phyloP scores from a whole-genome alignment of 1,140 invertebrate species.

The Brachionus calyciflorus region DNA sequence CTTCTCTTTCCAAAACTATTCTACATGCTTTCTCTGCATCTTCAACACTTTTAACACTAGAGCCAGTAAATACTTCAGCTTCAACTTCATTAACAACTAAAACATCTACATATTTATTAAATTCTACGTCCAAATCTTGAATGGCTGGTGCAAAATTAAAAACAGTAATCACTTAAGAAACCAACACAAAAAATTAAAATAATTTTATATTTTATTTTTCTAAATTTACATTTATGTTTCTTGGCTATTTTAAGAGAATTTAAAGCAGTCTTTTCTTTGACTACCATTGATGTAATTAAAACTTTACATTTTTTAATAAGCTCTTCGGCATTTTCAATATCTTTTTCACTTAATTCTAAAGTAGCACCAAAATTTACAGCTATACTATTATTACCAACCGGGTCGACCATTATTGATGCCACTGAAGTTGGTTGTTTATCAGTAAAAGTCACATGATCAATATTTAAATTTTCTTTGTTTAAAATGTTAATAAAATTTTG shows the following conservation, averaged over 20 bases:
- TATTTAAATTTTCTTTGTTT: background rate
- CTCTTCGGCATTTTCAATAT: conserved; percentile 22
- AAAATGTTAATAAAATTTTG: conserved; percentile 28
- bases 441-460: conserved; percentile 43
- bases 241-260: conserved; percentile 25
- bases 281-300: conserved; percentile 9
- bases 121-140: background rate
- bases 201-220: background rate
- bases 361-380: conserved; percentile 42
- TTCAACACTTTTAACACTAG: background rate
- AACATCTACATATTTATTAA: conserved; percentile 33
- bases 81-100: conserved; percentile 45
- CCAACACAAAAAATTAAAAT: background rate
- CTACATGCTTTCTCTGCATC: conserved; percentile 18
- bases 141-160: conserved; percentile 43
- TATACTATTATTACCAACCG: conserved; percentile 25
- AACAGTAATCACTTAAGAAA: conserved; percentile 16
- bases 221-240: conserved; percentile 14
- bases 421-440: conserved; percentile 23
- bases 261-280: background rate
- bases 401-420: conserved; percentile 35
- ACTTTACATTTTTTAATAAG: conserved; percentile 24
- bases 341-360: conserved; percentile 5
- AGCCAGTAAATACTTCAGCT: conserved; percentile 40
- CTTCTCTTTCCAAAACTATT: conserved; percentile 13